Evolutionary conservation across 2,888 invertebrate species (phyloP), one percentile per base, ranked within the genome.

Genomic region (Epinotia ramella): DNA sequence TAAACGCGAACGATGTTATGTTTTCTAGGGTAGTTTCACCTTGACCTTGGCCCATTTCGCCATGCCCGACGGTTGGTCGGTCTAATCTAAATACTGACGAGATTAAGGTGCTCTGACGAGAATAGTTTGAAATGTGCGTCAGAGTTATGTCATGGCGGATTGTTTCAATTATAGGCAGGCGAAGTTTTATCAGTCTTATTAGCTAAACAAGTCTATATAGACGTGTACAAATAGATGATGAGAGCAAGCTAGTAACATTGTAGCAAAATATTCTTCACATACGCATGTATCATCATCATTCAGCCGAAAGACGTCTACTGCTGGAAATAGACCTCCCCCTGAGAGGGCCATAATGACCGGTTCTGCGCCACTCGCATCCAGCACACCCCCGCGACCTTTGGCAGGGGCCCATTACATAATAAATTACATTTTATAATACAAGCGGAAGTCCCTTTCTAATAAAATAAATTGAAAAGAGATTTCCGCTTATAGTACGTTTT

Each of bases 91-190:
- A 70, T 69, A 69, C 59, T 65, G 74, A 64, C 49, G 57, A 2
- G 60, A 62, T 69, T 70, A 63, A 74, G 63, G 11, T n/a, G 24
- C 24, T 46, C 33, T 5, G 16, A 70, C 33, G 46, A 46, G 65
- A 74, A 74, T 74, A 74, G 59, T 59, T 12, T 59, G 57, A 20
- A 49, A 59, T 65, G 64, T 74, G 69, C 69, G 64, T 70, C 74
- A 70, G 33, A 7, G 24, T 60, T 60, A 67, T 67, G 66, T 73
- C 6, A 67, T 33, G 53, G n/a, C 57, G 20, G 64, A 18, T 53
- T 66, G 53, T 6, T 46, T 13, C 18, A 46, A 7, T 53, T 44
- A 63, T 7, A 57, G 20, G 18, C 20, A 20, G 2, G 24, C 20
- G 16, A 62, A 33, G 62, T 33, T n/a, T 33, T 13, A 33, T 33